Evolutionary conservation across 2,888 invertebrate genomes (phyloP), one percentile per base, ranked within the genome.

Genomic region (Melitaea athalia): DNA sequence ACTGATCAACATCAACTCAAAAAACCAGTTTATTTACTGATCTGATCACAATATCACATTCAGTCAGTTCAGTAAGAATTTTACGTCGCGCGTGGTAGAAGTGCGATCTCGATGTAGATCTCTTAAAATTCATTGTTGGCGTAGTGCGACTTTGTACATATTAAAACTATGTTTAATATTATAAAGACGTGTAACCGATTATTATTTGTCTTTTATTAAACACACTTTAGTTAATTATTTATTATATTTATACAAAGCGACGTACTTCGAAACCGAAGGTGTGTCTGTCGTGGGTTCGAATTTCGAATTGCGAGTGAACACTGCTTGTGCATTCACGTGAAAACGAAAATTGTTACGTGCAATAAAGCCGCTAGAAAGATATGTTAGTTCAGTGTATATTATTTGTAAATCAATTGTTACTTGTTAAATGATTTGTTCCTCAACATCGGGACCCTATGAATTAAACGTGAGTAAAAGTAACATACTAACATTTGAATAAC

Each of bases 1-100:
- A n/a, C n/a, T n/a, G n/a, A n/a, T n/a, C n/a, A n/a, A n/a, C n/a
- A 68, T 67, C 61, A 69, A 64, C 64, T 57, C 53, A 68, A 88
- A 90, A 89, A 91, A 91, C 91, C 90, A 88, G 91, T 91, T 90
- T 90, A 87, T 87, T 88, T 90, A 90, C 90, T 82, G 90, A 88
- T 78, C 90, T 82, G 90, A 88, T 78, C 81, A 83, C 82, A 78
- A n/a, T n/a, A n/a, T n/a, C n/a, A n/a, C n/a, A n/a, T n/a, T n/a
- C n/a, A n/a, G n/a, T n/a, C n/a, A n/a, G n/a, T 78, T 75, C 77
- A 76, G 76, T 77, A 67, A 62, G 68, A 72, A 70, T 68, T 38
- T 68, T 74, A 64, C 62, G 67, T 68, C 74, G 81, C 79, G 81
- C 81, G 82, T 78, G 79, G 78, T 70, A 68, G 70, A 75, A 70